These are phyloP conservation scores for Enteromius anoplus DNA, from an alignment of 2,797 vertebrate genomes.

Conservation along the genomic window DNA sequence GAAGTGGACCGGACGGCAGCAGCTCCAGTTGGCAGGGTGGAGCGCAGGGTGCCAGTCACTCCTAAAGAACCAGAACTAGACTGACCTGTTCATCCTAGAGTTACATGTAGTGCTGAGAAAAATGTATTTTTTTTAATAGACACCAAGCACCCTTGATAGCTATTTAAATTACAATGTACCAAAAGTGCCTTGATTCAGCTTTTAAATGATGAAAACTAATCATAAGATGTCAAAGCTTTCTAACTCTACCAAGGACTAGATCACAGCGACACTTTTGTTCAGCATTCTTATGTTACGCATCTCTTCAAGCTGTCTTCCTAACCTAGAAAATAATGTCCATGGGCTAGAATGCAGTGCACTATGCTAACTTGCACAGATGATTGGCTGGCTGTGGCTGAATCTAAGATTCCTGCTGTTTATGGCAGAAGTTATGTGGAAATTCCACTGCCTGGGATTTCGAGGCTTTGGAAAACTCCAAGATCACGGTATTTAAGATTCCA, in stretches of 20 bases:
- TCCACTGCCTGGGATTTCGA: conserved; percentile 39
- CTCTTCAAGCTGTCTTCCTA: conserved; percentile 42
- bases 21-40: conserved; percentile 28
- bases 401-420: conserved; percentile 22
- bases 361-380: conserved; percentile 47
- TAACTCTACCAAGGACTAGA: conserved; percentile 52
- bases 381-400: conserved; percentile 23
- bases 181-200: conserved; percentile 9
- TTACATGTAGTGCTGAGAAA: conserved; percentile 8
- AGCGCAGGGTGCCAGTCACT: conserved; percentile 10
- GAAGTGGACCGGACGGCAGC: conserved; percentile 8
- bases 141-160: conserved; percentile 23
- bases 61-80: neutral
- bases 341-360: conserved; percentile 38
- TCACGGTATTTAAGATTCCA: conserved; percentile 32
- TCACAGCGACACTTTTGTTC: conserved; percentile 50
- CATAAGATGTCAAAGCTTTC: conserved; percentile 45
- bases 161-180: conserved; percentile 23
- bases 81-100: neutral
- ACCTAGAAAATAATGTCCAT: conserved; percentile 31
- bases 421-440: conserved; percentile 39
- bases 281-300: conserved; percentile 44
- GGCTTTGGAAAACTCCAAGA: conserved; percentile 51
- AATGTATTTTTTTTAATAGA: neutral
- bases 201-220: conserved; percentile 21